These are phyloP conservation scores for Conops quadrifasciatus DNA, from an alignment of 2,888 invertebrate genomes.

Conservation along the genomic window DNA sequence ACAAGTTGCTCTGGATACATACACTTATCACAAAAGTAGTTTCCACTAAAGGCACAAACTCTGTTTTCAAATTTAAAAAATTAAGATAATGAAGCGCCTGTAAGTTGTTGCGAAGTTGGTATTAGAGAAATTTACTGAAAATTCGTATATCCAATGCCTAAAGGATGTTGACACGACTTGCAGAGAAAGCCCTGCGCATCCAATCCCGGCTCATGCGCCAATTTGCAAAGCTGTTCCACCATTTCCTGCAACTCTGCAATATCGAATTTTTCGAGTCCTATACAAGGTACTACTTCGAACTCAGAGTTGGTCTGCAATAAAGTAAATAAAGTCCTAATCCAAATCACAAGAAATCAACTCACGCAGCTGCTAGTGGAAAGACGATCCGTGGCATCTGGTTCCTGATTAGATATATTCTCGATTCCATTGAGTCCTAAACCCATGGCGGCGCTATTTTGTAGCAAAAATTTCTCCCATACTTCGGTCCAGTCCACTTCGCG, in stretches of 20 bases:
- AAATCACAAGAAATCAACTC: constrained; percentile 5
- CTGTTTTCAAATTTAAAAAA: constrained; percentile 58
- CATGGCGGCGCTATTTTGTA: constrained; percentile 41
- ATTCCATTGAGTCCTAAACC: constrained; percentile 37
- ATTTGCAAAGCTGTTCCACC: constrained; percentile 72
- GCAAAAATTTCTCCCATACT: constrained; percentile 66
- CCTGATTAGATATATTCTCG: not conserved
- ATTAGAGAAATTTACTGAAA: constrained; percentile 50
- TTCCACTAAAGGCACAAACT: constrained; percentile 87
- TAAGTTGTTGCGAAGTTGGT: not conserved
- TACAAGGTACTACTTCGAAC: constrained; percentile 70
- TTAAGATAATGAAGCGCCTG: not conserved
- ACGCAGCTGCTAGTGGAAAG: constrained; percentile 46
- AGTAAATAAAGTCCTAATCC: not conserved
- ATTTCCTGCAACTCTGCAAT: constrained; percentile 70
- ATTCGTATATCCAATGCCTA: constrained; percentile 71
- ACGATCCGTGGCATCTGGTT: constrained; percentile 45
- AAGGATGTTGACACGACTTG: constrained; percentile 68
- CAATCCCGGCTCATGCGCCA: constrained; percentile 82
- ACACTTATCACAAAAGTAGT: constrained; percentile 90
- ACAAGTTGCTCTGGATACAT: constrained; percentile 82
- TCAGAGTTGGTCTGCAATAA: constrained; percentile 65
- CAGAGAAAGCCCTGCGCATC: constrained; percentile 90
- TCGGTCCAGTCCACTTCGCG: constrained; percentile 67
- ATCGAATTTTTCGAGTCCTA: constrained; percentile 68